Base-by-base conservation (phyloP, 30 jellyfish, hydroid and myxozoan genomes). In the Turritopsis dohrnii region DNA sequence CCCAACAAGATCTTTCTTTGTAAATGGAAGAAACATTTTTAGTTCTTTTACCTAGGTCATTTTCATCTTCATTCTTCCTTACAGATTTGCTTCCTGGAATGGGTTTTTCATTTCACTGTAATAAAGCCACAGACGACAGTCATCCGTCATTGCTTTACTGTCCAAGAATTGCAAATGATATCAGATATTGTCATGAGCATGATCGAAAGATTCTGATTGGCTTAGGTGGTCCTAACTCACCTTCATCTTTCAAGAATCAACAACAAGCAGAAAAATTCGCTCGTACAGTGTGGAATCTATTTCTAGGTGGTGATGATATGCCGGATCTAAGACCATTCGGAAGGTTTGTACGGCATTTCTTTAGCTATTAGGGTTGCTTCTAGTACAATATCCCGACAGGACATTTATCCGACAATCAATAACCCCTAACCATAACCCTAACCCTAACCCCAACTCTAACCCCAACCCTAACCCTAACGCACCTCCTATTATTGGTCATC, bases 221-320 rank as follows among this genome's bases (percentile, higher is more conserved):
- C 28, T 82, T 90, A 18, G 97, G 97, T 75, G 97, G 97, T 17
- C 97, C 95, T 17, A 76, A 84, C 24, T 85, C 86, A 0, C 75
- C 79, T n/a, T 75, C 81, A 18, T 74, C 81, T 13, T 86, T 90
- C 71, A 89, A 83, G 27, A 87, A 95, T 30, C 93, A 75, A 28
- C 74, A 86, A n/a, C 87, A 83, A 75, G 97, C 93, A 21, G 97
- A 90, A 66, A 85, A 85, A 52, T 90, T 90, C 74, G 97, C 97
- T 52, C 88, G 86, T 27, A 86, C 83, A 31, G 86, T 90, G 8
- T 90, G 97, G 97, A 85, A 90, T 71, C 82, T 90, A 65, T 90
- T 90, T 83, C 84, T 90, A 22, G 97, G 95, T 7, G 97, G 97
- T 17, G 86, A 85, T 8, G 92, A 86, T 0, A 29, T 75, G 71